Evolutionary conservation across 2,113 vertebrate genomes (phyloP).

Genomic region (Beaufortia kweichowensis): DNA sequence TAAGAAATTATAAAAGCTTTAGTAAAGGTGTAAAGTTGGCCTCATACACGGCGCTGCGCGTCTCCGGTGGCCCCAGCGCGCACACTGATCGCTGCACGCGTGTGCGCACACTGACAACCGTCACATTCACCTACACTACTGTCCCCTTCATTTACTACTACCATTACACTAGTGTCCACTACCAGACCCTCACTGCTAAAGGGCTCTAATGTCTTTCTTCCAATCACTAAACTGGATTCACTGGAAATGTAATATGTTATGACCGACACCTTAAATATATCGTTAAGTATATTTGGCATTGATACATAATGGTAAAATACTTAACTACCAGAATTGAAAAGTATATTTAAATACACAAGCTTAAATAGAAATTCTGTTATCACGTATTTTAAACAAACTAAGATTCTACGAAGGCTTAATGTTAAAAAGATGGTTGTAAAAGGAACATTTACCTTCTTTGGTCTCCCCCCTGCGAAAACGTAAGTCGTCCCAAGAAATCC

Average conservation of each 20-base stretch:
- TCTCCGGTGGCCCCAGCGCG: neutral
- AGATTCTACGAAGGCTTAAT: neutral
- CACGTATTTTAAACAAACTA: neutral
- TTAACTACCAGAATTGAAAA: no score
- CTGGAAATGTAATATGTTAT: neutral
- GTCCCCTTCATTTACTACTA: no score
- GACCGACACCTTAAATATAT: no score
- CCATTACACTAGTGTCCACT: neutral
- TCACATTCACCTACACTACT: neutral
- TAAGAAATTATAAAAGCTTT: neutral
- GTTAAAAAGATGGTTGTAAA: slow-evolving; percentile 7
- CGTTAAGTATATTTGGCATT: neutral
- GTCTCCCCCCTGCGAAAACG: slow-evolving; percentile 65
- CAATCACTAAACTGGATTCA: neutral
- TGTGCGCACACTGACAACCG: neutral
- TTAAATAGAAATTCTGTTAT: no score
- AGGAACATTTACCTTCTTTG: slow-evolving; percentile 62
- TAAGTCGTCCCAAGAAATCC: slow-evolving; percentile 27
- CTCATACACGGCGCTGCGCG: neutral
- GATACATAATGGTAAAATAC: no score
- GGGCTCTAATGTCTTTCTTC: neutral
- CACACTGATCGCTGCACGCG: neutral
- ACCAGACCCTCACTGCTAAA: neutral
- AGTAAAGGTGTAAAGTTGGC: neutral
- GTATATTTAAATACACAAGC: no score